Evolutionary conservation across 2,113 vertebrate species (phyloP), one percentile per base, ranked within the genome.

Genomic region (Oryzias woworae): DNA sequence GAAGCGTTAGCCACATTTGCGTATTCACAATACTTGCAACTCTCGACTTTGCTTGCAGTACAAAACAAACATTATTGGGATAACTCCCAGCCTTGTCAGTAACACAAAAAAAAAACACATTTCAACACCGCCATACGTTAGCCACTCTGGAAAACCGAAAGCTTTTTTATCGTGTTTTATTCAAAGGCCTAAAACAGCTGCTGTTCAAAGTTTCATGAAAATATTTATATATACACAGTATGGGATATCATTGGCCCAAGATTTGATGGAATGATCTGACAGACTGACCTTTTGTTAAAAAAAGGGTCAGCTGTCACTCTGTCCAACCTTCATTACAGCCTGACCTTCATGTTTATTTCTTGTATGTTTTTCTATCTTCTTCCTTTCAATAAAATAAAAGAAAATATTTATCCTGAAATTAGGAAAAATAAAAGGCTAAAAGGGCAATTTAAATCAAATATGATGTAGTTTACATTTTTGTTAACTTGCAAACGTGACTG

Each of bases 241-340:
- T 41, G 41, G 61, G 75, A 68, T 63, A 69, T 71, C 24, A 26
- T 58, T 60, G 47, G 46, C 44, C 24, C 31, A 18, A 58, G 56
- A 58, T 78, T 64, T 60, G 80, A 74, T 65, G 61, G 26, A 80
- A 24, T 28, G 70, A 75, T 49, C 66, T 59, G 83, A 74, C 20
- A 28, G 49, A 70, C 13, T 88, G 86, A 89, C 88, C 86, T 91
- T 89, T 90, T 58, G 45, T 73, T n/a, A 69, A 58, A 85, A 77
- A 58, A 85, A 77, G 71, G 77, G 83, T 49, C 84, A 85, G 78
- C 73, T 83, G 80, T 81, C 87, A 82, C 60, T 83, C 73, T 56
- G 60, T 57, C 69, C 53, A 49, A 67, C 57, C 69, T 50, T 84
- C 77, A 80, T 56, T 18, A 75, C 70, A 62, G 31, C 23, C 13